Evolutionary conservation across 2,797 vertebrate species (phyloP).

Genomic region (Tenualosa ilisha): DNA sequence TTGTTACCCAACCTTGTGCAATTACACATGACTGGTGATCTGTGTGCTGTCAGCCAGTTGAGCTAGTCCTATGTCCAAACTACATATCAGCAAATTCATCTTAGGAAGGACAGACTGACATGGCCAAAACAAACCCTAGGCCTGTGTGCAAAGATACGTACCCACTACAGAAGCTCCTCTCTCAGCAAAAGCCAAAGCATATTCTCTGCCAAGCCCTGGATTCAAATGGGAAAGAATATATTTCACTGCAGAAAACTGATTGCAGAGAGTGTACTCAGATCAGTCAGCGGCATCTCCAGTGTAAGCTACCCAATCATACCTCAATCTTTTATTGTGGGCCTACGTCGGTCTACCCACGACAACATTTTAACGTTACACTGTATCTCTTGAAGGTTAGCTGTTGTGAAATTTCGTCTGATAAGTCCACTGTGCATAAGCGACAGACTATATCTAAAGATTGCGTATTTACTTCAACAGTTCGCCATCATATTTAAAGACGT

Average conservation of each 20-base stretch:
- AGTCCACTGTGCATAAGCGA: background rate
- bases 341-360: too few species aligned
- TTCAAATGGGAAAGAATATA: constrained; percentile 28
- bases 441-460: background rate
- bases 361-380: background rate
- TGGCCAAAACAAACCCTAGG: background rate
- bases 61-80: background rate
- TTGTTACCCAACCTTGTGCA: too few species aligned
- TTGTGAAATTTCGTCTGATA: too few species aligned
- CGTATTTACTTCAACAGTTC: background rate
- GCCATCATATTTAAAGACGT: background rate
- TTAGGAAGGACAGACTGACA: background rate
- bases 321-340: too few species aligned
- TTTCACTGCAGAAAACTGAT: background rate
- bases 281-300: too few species aligned
- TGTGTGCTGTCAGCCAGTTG: background rate
- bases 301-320: too few species aligned
- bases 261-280: background rate
- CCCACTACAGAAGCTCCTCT: constrained; percentile 94
- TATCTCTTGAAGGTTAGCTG: too few species aligned
- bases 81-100: background rate
- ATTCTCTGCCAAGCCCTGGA: constrained; percentile 89
- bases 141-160: constrained; percentile 62
- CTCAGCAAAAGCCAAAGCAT: constrained; percentile 93
- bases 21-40: too few species aligned